phyloP scores from a whole-genome alignment of 2,888 invertebrate genomes.

The Plagiodera versicolora region DNA sequence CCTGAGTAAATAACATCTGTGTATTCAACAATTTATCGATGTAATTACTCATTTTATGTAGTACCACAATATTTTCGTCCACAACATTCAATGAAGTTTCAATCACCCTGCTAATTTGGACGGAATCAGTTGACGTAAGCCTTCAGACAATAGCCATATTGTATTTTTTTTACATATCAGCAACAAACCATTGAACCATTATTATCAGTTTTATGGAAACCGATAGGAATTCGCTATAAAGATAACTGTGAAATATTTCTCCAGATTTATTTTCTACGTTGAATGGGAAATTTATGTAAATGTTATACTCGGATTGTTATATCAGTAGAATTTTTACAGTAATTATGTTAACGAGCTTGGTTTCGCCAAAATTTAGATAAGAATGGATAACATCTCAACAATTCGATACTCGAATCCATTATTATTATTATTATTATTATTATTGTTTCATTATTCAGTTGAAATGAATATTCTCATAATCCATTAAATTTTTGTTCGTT shows the following conservation, averaged over 20 bases:
- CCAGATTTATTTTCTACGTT: slow-evolving; percentile 25
- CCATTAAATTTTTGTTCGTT: too few species aligned
- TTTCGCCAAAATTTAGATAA: slow-evolving; percentile 22
- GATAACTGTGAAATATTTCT: slow-evolving; percentile 33
- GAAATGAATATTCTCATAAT: too few species aligned
- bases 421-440: too few species aligned
- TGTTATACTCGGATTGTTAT: slow-evolving; percentile 14
- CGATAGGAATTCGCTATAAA: slow-evolving; percentile 21
- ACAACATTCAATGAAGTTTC: too few species aligned
- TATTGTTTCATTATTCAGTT: too few species aligned
- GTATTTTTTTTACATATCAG: neutral
- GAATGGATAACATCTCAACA: slow-evolving; percentile 1
- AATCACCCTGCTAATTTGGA: too few species aligned
- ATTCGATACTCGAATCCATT: neutral
- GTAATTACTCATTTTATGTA: too few species aligned
- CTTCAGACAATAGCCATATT: too few species aligned
- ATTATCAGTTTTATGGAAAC: neutral
- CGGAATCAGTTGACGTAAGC: too few species aligned
- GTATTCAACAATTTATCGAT: too few species aligned
- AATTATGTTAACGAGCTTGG: slow-evolving; percentile 21
- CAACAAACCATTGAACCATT: neutral
- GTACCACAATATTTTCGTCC: too few species aligned
- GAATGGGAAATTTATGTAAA: slow-evolving; percentile 34
- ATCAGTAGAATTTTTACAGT: slow-evolving; percentile 22
- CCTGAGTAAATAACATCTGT: too few species aligned